Evolutionary conservation across 2,113 vertebrate genomes (phyloP).

Genomic region (Axis porcinus): DNA sequence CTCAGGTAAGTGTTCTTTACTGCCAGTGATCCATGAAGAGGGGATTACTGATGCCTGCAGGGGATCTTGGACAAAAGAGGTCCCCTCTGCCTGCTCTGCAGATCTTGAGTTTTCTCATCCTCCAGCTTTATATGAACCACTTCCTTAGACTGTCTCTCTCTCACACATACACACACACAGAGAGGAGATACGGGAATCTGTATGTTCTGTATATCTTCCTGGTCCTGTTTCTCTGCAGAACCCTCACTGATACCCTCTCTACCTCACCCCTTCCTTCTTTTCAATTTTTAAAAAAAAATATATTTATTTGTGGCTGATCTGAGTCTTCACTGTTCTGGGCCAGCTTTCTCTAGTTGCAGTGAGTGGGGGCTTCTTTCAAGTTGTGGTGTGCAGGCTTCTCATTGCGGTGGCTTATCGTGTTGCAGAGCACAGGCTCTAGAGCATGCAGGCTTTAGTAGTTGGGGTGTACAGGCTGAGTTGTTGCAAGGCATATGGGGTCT

Average conservation of each 20-base stretch:
- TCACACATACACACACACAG: background rate
- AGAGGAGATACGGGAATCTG: too few relatives aligned
- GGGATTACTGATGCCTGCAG: background rate
- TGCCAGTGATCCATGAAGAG: background rate
- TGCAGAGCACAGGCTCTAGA: background rate
- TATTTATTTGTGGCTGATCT: background rate
- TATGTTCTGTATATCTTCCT: background rate
- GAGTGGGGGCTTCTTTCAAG: background rate
- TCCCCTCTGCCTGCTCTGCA: background rate
- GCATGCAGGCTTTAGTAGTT: background rate
- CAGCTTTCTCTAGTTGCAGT: background rate
- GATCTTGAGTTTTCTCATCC: background rate
- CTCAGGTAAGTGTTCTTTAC: background rate
- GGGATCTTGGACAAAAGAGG: background rate
- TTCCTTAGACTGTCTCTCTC: background rate
- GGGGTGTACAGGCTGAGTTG: background rate
- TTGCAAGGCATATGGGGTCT: background rate
- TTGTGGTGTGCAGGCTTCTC: background rate
- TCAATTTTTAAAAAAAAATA: background rate
- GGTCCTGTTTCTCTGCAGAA: background rate
- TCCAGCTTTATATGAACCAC: background rate
- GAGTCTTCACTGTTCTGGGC: background rate
- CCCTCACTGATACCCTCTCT: background rate
- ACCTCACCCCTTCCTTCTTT: background rate
- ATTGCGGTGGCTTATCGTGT: fast-evolving